A percentile compares a stretch with the other conserved stretches of the same genome.
Conservation (phyloP, 2,888 invertebrate genomes). For the Thumatha senex region DNA sequence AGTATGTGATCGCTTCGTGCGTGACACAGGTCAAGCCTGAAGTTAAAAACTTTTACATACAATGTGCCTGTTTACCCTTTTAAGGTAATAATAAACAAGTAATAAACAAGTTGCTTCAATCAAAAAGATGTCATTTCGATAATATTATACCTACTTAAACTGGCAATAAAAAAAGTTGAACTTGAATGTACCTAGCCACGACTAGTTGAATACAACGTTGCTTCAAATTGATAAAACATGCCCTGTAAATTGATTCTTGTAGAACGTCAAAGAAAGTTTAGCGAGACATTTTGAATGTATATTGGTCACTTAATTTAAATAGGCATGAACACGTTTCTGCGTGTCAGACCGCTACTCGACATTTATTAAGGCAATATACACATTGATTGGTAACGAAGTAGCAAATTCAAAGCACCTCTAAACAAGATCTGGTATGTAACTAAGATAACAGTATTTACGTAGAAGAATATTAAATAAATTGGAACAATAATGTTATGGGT, state of each 20-base stretch:
- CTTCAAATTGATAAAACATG: conserved; percentile 1
- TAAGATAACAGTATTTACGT: no score
- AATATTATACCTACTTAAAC: no score
- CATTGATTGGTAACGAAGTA: not conserved
- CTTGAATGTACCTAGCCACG: not conserved
- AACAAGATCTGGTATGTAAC: not conserved
- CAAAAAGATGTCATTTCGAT: no score
- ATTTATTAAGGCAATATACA: conserved; percentile 3
- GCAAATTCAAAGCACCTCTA: not conserved
- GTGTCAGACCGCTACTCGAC: conserved; percentile 3
- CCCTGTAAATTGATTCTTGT: conserved; percentile 3
- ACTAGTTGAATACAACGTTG: not conserved
- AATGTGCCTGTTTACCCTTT: no score
- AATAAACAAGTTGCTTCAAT: no score
- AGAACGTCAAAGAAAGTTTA: conserved; percentile 6
- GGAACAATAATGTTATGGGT: no score
- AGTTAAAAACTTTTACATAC: no score
- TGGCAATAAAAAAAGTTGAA: not conserved
- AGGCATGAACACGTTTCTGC: conserved; percentile 5
- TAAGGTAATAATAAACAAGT: no score
- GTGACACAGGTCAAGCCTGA: no score
- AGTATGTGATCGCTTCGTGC: no score
- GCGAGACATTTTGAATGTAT: conserved; percentile 1
- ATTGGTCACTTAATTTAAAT: conserved; percentile 4
- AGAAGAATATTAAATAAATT: no score